Percentiles rank a stretch among this genome's conserved stretches.
These are phyloP conservation scores for Acleris sparsana DNA, from an alignment of 2,888 invertebrate species.

Conservation along the genomic window DNA sequence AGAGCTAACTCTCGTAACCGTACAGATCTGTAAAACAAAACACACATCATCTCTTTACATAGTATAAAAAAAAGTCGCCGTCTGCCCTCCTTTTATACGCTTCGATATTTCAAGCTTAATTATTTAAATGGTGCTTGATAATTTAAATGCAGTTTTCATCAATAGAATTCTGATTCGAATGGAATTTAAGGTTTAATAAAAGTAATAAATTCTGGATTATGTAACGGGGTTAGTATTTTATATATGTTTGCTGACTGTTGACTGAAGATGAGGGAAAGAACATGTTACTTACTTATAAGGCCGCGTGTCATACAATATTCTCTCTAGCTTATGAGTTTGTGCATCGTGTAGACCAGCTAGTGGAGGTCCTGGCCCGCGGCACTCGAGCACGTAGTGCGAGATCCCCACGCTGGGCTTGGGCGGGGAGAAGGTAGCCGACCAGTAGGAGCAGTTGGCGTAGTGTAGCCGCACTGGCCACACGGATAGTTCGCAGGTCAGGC, in stretches of 20 bases:
- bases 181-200: too few species aligned
- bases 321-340: conserved; percentile 89
- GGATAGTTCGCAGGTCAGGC: conserved; percentile 93
- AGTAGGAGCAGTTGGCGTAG: conserved; percentile 94
- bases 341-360: conserved; percentile 91
- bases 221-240: too few species aligned
- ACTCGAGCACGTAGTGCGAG: conserved; percentile 90
- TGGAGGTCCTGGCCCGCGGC: conserved; percentile 96
- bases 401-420: conserved; percentile 73
- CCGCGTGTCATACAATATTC: conserved; percentile 90
- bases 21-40: conserved; percentile 74
- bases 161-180: too few species aligned
- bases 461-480: conserved; percentile 91
- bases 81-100: too few species aligned
- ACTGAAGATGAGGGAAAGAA: neutral
- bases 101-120: too few species aligned
- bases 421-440: conserved; percentile 89
- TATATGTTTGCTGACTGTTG: too few species aligned
- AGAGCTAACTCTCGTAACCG: conserved; percentile 90
- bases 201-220: too few species aligned
- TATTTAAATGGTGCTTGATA: too few species aligned
- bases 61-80: too few species aligned
- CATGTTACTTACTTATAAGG: conserved; percentile 79
- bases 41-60: neutral
- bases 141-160: too few species aligned